Evolutionary conservation across 2,888 invertebrate genomes (phyloP).

Genomic region (Himalopsyche kuldschensis): DNA sequence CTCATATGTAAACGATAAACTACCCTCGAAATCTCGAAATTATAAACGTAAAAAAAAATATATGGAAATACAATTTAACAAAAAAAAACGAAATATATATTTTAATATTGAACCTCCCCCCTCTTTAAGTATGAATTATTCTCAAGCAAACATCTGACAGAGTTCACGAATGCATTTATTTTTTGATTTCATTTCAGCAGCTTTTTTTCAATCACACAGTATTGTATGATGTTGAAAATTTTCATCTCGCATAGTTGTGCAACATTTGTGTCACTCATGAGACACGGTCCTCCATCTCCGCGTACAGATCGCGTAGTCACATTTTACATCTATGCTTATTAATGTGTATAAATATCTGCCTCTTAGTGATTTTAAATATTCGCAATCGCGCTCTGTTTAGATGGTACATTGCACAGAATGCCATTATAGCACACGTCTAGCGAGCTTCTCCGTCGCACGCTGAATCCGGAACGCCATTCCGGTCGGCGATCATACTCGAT

Average conservation of each 20-base stretch:
- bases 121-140: background rate
- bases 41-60: conserved; percentile 4
- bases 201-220: background rate
- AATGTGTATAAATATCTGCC: background rate
- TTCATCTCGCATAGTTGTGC: background rate
- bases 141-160: background rate
- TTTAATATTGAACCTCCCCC: background rate
- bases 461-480: background rate
- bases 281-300: background rate
- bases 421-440: background rate
- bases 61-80: background rate
- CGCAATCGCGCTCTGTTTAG: background rate
- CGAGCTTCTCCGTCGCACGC: background rate
- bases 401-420: background rate
- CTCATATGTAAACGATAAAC: conserved; percentile 2
- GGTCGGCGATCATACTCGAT: background rate
- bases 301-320: background rate
- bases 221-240: background rate
- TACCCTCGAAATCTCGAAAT: conserved; percentile 1
- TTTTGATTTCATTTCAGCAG: background rate
- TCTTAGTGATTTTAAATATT: background rate
- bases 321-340: background rate
- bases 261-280: background rate
- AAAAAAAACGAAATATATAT: background rate
- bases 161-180: background rate